These are phyloP conservation scores for Enteromius mattozi DNA, from an alignment of 2,797 vertebrate genomes.

Conservation along the genomic window DNA sequence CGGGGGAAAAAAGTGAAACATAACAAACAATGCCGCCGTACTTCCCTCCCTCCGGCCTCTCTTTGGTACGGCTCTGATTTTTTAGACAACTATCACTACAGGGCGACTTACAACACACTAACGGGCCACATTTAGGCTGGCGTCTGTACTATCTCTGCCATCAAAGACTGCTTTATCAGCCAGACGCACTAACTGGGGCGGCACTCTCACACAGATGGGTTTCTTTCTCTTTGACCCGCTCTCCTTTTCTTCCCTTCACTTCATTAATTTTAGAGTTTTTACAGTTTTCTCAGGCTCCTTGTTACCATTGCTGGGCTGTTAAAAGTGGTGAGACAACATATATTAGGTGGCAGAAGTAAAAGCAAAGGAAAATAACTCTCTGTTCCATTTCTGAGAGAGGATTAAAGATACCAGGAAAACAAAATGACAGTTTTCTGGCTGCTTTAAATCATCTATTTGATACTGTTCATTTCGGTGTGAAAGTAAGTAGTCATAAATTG, in stretches of 20 bases:
- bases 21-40: slow-evolving; percentile 54
- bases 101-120: slow-evolving; percentile 73
- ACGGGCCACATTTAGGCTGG: slow-evolving; percentile 80
- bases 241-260: slow-evolving; percentile 43
- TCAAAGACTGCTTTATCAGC: slow-evolving; percentile 82
- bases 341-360: background rate
- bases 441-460: background rate
- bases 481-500: no score
- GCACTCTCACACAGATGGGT: slow-evolving; percentile 79
- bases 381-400: background rate
- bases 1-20: slow-evolving; percentile 48
- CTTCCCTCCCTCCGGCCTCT: slow-evolving; percentile 31
- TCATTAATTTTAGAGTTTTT: slow-evolving; percentile 22
- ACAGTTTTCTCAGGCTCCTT: slow-evolving; percentile 27
- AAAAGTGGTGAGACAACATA: slow-evolving; percentile 2
- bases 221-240: slow-evolving; percentile 74
- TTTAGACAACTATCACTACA: slow-evolving; percentile 76
- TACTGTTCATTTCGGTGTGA: background rate
- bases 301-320: background rate
- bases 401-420: slow-evolving; percentile 8
- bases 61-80: slow-evolving; percentile 69
- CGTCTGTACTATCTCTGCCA: slow-evolving; percentile 82
- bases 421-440: background rate
- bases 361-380: background rate
- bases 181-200: slow-evolving; percentile 78